A percentile compares a stretch with the other conserved stretches of the same genome.
phyloP scores from a whole-genome alignment of 2,113 vertebrate genomes.

The Lophura nycthemera region DNA sequence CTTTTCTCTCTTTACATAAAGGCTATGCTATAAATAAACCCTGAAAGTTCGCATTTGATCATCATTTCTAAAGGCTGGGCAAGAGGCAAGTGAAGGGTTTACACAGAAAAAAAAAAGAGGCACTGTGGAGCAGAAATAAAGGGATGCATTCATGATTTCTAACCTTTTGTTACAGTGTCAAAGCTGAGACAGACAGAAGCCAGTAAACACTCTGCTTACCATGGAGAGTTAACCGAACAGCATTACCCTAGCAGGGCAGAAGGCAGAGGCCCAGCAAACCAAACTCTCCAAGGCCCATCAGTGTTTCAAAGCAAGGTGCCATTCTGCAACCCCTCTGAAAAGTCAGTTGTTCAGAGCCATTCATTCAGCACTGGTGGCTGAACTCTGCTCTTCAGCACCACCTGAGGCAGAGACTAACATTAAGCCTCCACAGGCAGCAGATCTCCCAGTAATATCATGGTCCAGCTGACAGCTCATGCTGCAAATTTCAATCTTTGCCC shows the following conservation, averaged over 20 bases:
- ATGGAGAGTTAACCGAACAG: neutral
- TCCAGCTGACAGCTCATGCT: neutral
- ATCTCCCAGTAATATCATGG: neutral
- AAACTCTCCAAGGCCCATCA: neutral
- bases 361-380: fast-evolving
- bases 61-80: conserved; percentile 76
- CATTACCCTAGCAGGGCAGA: conserved; percentile 23
- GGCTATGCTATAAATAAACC: conserved; percentile 82
- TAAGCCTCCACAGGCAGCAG: neutral
- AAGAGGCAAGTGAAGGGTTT: conserved; percentile 77
- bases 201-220: conserved; percentile 72
- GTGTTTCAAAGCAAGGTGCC: neutral
- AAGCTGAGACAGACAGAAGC: conserved; percentile 64
- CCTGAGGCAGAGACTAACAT: neutral
- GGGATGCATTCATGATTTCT: conserved; percentile 75
- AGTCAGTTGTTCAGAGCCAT: neutral
- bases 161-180: conserved; percentile 74
- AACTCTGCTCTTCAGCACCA: neutral
- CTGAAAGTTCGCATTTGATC: conserved; percentile 81
- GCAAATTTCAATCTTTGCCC: neutral
- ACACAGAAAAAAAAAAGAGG: conserved; percentile 74
- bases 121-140: conserved; percentile 77
- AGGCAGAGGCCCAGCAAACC: neutral
- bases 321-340: neutral
- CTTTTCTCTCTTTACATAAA: conserved; percentile 79